A percentile compares a stretch with the other conserved stretches of the same genome.
Conservation (phyloP, 2,113 vertebrate genomes). For the Miniopterus natalensis region DNA sequence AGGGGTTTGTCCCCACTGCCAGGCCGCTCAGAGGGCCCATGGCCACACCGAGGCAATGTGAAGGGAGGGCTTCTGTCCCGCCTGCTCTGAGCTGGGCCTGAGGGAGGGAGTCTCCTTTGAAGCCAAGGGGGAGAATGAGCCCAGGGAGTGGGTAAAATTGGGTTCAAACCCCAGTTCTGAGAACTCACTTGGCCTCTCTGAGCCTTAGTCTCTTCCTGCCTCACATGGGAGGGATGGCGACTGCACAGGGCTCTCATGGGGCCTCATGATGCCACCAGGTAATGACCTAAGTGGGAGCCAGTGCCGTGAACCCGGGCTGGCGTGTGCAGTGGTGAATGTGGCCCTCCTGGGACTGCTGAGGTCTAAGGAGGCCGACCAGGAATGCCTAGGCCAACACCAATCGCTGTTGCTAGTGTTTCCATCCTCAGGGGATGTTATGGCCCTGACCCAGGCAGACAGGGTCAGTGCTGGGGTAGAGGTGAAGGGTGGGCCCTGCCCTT, state of each 20-base stretch:
- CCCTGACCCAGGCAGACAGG: background rate
- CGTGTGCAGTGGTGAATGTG: accelerated
- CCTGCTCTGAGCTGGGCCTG: background rate
- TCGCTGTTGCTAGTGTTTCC: background rate
- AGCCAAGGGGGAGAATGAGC: background rate
- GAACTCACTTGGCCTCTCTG: background rate
- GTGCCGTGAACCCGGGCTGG: background rate
- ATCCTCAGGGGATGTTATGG: background rate
- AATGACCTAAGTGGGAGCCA: background rate
- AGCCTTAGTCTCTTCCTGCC: background rate
- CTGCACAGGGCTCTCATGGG: background rate
- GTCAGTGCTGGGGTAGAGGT: background rate
- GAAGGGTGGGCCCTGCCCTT: accelerated
- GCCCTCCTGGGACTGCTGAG: background rate
- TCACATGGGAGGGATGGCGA: background rate
- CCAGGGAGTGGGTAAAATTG: background rate
- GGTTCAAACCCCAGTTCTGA: background rate
- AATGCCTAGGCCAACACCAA: accelerated
- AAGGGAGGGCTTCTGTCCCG: background rate
- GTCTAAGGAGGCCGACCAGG: background rate
- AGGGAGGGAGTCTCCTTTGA: background rate
- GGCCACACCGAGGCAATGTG: background rate
- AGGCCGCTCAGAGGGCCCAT: background rate
- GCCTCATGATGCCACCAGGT: background rate
- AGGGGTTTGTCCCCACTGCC: background rate